Base-by-base conservation (phyloP, 2,888 invertebrate genomes). In the Himalopsyche anomala region DNA sequence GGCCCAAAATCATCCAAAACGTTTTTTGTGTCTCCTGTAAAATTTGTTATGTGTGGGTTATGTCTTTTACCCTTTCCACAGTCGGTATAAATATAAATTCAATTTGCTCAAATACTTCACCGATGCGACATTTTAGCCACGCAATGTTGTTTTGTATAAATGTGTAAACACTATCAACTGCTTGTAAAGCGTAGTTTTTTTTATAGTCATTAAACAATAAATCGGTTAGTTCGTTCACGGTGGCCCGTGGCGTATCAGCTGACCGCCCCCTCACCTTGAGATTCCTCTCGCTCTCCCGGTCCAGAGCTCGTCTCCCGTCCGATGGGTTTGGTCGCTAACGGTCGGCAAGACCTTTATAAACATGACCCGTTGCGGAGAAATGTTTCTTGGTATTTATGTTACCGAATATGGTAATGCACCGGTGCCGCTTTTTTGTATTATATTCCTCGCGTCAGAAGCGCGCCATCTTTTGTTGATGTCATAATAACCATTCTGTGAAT, bases 341-440 rank as follows among this genome's bases (percentile, higher is more conserved):
- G 62, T 62, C 62, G 62, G 62, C 28, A 28, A 62, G n/a, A 28
- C 62, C 28, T 62, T 62, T 62, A 62, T 28, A 62, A 62, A 62
- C 62, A 62, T 62, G 62, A 62, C 62, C 62, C 62, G 62, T 62
- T 62, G 69, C 62, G 74, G 83, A 86, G 86, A 86, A 83, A 86
- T 86, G 86, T 80, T 83, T 86, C 86, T 83, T 38, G 83, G 86
- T 83, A 86, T 86, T 83, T 86, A 74, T 40, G 82, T 40, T 80
- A 54, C 86, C 86, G 55, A 38, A 81, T 86, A 86, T 86, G 86
- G 86, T 19, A 45, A 80, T 83, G 86, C 74, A 80, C 45, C 69
- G 79, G 56, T 38, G 62, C 82, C 55, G 62, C 80, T 80, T 81
- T 85, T 81, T 69, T 62, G 62, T 62, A 62, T 62, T 62, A 62